Base-by-base conservation (phyloP, 2,797 vertebrate genomes). In the Lemur catta region DNA sequence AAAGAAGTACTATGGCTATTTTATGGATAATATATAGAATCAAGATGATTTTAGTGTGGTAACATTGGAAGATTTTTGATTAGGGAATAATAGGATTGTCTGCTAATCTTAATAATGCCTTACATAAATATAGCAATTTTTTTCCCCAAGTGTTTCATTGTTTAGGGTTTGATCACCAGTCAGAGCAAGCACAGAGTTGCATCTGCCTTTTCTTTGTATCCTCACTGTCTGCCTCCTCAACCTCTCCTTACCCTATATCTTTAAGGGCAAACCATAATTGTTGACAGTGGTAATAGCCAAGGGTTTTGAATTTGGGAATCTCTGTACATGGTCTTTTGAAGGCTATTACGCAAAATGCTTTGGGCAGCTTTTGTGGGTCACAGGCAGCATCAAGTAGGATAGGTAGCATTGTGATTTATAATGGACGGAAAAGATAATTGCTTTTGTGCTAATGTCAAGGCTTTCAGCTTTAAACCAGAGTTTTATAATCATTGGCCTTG, bases 381-480 rank as follows among this genome's bases (percentile, higher is more conserved):
- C 26, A 86, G 22, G 33, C 55, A 89, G n/a, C 33, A 74, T 92
- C 63, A 67, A 7, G 11, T 61, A 92, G 26, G 74, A 65, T 76
- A 74, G 74, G 28, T 78, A 38, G 41, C n/a, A 78, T 84, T 80
- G 18, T 69, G 38, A 93, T 69, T 24, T 65, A 50, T 43, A 76
- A 59, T 9, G 20, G n/a, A 63, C 74, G 7, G 65, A 65, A 89
- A 95, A 72, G 69, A 82, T 55, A 57, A 75, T 82, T 90, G 38
- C 30, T 84, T 61, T 93, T 92, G 50, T 74, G 15, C 11, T 71
- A 46, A 75, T 84, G 35, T 92, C 22, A 89, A 76, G 33, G 12
- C 74, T 86, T 89, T 96, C 33, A 97, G 46, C 20, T 72, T 89
- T 93, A 74, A 67, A 79, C 22, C 30, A 63, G 59, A 80, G 9